Conservation (phyloP, 1,140 invertebrate species). For the Centruroides sculpturatus region DNA sequence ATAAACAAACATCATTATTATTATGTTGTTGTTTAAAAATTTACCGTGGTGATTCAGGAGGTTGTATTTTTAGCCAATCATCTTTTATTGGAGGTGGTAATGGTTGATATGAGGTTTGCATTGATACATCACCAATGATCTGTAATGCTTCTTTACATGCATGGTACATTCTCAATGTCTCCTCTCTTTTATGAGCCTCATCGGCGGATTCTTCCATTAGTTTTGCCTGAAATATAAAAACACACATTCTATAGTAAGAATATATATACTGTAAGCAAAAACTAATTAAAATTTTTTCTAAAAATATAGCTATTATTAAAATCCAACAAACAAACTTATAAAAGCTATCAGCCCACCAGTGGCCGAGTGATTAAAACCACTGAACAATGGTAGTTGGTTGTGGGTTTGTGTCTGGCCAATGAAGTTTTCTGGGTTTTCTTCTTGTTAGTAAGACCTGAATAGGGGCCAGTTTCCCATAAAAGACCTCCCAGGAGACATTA, state of each 20-base stretch:
- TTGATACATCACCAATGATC: slow-evolving; percentile 96
- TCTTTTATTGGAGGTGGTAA: slow-evolving; percentile 37
- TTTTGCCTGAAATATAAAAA: slow-evolving; percentile 44
- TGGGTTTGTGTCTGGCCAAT: too few relatives aligned
- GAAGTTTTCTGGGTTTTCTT: too few relatives aligned
- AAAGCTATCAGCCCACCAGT: too few relatives aligned
- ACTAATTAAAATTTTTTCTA: not conserved
- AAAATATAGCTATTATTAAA: not conserved
- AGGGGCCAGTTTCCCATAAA: too few relatives aligned
- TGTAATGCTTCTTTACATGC: slow-evolving; percentile 96
- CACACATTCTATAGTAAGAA: not conserved
- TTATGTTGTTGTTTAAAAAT: not conserved
- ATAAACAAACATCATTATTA: too few relatives aligned
- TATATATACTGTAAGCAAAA: not conserved
- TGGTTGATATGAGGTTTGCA: slow-evolving; percentile 86
- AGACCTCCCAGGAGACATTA: too few relatives aligned
- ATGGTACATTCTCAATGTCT: slow-evolving; percentile 98
- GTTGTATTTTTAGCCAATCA: slow-evolving; percentile 29
- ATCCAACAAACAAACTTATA: not conserved
- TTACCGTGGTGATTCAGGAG: slow-evolving; percentile 38
- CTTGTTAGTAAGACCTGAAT: too few relatives aligned
- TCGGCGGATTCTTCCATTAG: slow-evolving; percentile 99
- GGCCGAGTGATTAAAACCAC: too few relatives aligned
- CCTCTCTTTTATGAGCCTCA: slow-evolving; percentile 90
- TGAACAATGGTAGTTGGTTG: too few relatives aligned